Base-by-base conservation (phyloP, 2,888 invertebrate genomes). In the Apamea crenata region DNA sequence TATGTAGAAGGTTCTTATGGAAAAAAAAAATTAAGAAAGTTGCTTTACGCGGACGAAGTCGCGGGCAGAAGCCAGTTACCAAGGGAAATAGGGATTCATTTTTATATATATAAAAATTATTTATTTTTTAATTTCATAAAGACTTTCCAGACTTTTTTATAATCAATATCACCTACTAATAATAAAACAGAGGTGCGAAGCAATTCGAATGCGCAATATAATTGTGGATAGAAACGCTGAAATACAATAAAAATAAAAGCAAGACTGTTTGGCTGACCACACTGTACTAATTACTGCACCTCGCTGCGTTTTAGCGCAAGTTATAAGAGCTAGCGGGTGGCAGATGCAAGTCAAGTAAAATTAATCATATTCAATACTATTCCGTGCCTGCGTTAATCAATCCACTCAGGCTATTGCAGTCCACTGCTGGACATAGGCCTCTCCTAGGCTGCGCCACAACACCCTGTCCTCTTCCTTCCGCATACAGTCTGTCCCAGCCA, bases 211-310 rank as follows among this genome's bases (percentile, higher is more conserved):
- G 32, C 47, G 63, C 68, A 80, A 80, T 82, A 84, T 74, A 80
- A 81, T 76, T 65, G 63, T 79, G 61, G 61, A 77, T 80, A 66
- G 79, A 63, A 84, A 75, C 63, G 59, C 66, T 82, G 75, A 87
- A 89, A 86, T 80, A 74, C 67, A 86, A 86, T 76, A 74, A 84
- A 81, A 86, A 85, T 82, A 78, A 78, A 83, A 79, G 32, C 65
- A 80, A 80, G 81, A 91, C 89, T 94, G 90, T 93, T 93, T 91
- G 93, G 94, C 93, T 93, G 93, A 93, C 92, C 89, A 89, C 92
- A 93, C 92, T 86, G 89, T 87, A 92, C 92, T 94, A 94, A 94
- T 94, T 94, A 93, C 91, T 88, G 87, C 88, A 91, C 89, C 88
- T 89, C 92, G 90, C 87, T 90, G 91, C 81, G 73, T 87, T 83